Evolutionary conservation across 2,113 vertebrate genomes (phyloP), one percentile per base, ranked within the genome.

Genomic region (Perca fluviatilis): DNA sequence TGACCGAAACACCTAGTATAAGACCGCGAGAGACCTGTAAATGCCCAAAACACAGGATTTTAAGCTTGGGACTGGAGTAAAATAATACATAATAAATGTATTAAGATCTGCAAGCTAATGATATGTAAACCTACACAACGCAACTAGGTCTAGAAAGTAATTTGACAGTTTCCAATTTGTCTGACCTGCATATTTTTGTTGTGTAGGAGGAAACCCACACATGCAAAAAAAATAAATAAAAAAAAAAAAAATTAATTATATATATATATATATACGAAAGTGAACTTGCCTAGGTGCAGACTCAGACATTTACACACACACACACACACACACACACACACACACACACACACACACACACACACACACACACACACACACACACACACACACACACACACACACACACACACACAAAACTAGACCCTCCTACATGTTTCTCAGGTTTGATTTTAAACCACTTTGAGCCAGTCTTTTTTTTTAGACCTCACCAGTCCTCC

Each of bases 341-440:
- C 16, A 25, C 0, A 11, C n/a, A 54, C 13, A 40, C 16, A 25
- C 0, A 11, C n/a, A 54, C 13, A 40, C 16, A 25, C 0, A 11
- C n/a, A 54, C 13, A 40, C 16, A 25, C 0, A 11, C n/a, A 54
- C 13, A 40, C 16, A 25, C 0, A 11, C n/a, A 54, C 13, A 40
- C 16, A 25, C 0, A 11, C n/a, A 54, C 13, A 40, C 16, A 25
- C 0, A 11, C n/a, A 54, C 13, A 40, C 16, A 25, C 0, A 11
- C n/a, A 8, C 25, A 13, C 14, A 13, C 14, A 23, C 0, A 11
- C n/a, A 54, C 13, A 40, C 16, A 25, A 50, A 62, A 69, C 13
- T 8, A 36, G 23, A 62, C 23, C 63, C 40, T 40, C 47, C 71
- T 27, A 63, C n/a, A 51, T 12, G 27, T 66, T 70, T 82, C 60